Percentiles rank a stretch among this genome's conserved stretches.
phyloP scores from a whole-genome alignment of 2,888 invertebrate genomes.

The Rhagophthalmus giganteus region DNA sequence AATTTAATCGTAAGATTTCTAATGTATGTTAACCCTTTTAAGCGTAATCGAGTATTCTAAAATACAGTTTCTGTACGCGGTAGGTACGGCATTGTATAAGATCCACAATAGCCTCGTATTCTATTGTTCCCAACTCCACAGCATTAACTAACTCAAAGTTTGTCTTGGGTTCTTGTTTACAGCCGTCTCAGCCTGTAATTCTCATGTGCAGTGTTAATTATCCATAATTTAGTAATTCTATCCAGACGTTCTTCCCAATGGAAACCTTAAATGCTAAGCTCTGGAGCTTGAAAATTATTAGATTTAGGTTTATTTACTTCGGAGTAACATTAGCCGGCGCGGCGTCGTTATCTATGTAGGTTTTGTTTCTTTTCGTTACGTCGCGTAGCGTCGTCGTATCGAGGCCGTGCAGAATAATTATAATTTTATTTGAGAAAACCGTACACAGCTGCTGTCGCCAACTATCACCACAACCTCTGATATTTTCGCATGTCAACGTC shows the following conservation, averaged over 20 bases:
- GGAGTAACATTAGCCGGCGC: background rate
- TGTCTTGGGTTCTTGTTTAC: constrained; percentile 47
- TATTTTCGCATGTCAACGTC: constrained; percentile 12
- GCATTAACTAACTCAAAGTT: constrained; percentile 46
- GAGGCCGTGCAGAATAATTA: constrained; percentile 5
- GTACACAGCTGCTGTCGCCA: constrained; percentile 2
- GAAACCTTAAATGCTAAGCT: constrained; percentile 20
- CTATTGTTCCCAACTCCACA: constrained; percentile 30
- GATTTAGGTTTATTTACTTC: constrained; percentile 18
- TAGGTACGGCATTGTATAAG: constrained; percentile 25
- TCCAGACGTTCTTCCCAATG: constrained; percentile 28
- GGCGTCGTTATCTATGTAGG: background rate
- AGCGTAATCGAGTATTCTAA: constrained; percentile 29
- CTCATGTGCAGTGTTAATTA: constrained; percentile 47
- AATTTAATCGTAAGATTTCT: constrained; percentile 3
- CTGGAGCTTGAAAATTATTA: constrained; percentile 17
- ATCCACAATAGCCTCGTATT: constrained; percentile 29
- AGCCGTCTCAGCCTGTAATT: constrained; percentile 43
- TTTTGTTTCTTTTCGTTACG: constrained; percentile 6
- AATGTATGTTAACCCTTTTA: constrained; percentile 20
- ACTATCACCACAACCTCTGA: constrained; percentile 1
- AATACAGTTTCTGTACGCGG: constrained; percentile 27
- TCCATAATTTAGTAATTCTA: constrained; percentile 42
- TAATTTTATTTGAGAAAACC: constrained; percentile 5
- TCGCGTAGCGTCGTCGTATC: too few species aligned